Conservation (phyloP, 2,888 invertebrate genomes). For the Diarsia dahlii region DNA sequence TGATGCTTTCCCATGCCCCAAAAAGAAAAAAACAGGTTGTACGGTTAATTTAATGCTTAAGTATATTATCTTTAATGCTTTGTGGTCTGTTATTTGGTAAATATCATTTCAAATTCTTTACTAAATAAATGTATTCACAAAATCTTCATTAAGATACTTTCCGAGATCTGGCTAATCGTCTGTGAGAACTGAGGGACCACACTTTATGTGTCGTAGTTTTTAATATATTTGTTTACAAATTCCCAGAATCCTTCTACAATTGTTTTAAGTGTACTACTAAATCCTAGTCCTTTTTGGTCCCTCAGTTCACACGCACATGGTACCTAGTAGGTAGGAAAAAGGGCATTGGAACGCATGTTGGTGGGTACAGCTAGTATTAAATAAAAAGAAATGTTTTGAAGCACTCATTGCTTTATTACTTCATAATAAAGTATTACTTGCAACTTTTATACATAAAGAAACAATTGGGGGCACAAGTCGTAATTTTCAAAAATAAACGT, state of each 20-base stretch:
- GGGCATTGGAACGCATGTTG: too few relatives aligned
- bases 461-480: conserved; percentile 79
- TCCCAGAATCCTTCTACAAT: not conserved
- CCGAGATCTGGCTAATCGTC: not conserved
- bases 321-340: too few relatives aligned
- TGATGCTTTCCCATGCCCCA: too few relatives aligned
- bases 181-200: not conserved
- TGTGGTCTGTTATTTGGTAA: too few relatives aligned
- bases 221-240: not conserved
- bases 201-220: not conserved
- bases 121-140: too few relatives aligned
- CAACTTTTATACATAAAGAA: conserved; percentile 79
- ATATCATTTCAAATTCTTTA: too few relatives aligned
- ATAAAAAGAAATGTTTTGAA: conserved; percentile 43
- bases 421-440: conserved; percentile 77
- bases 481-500: conserved; percentile 64
- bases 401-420: conserved; percentile 78
- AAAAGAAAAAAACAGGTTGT: too few relatives aligned
- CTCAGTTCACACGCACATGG: not conserved
- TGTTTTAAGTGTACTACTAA: not conserved
- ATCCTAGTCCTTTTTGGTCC: not conserved
- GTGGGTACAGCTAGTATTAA: not conserved
- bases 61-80: too few relatives aligned
- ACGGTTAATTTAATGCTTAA: too few relatives aligned
- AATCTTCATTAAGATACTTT: not conserved